Base-by-base conservation (phyloP, 2,888 invertebrate genomes). In the Drosophila tripunctata region DNA sequence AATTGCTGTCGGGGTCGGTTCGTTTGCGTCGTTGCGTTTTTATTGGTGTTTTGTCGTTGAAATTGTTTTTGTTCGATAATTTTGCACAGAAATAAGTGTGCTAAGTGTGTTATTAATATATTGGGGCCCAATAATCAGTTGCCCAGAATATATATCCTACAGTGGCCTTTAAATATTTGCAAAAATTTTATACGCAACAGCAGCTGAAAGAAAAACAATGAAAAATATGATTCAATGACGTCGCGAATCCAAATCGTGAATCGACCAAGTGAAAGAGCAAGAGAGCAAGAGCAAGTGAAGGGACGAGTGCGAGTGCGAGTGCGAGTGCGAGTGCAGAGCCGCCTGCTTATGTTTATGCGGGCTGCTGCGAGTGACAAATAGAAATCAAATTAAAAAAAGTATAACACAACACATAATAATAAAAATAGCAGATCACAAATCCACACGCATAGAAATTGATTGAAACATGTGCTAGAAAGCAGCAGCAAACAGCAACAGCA, bases 221-320 rank as follows among this genome's bases (percentile, higher is more conserved):
- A 67, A 67, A 60, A 65, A 56, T 52, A 75, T 67, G 55, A 58
- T 67, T 78, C 83, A 87, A 81, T 81, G 78, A 81, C 81, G 87
- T 87, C 85, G 75, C 78, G 81, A 77, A 75, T 43, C 43, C 43
- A 50, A 71, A 61, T 61, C 64, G 72, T 67, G 67, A 73, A 75
- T 69, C 67, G 58, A 64, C 73, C 73, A 75, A 75, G 65, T 52
- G 52, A 65, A 73, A 78, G 41, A 51, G 70, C 51, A 66, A 66
- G 58, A 64, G 55, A n/a, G n/a, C n/a, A 73, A 78, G 41, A 51
- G 70, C 51, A 66, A 66, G 58, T 62, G 55, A 66, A 31, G 52
- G 54, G 38, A 51, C 62, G 31, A 66, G 51, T 58, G 40, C 47
- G 43, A 64, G 52, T 61, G 48, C 58, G 43, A 64, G 52, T 61